Evolutionary conservation across 2,797 vertebrate genomes (phyloP).

Genomic region (Propithecus perrieri): DNA sequence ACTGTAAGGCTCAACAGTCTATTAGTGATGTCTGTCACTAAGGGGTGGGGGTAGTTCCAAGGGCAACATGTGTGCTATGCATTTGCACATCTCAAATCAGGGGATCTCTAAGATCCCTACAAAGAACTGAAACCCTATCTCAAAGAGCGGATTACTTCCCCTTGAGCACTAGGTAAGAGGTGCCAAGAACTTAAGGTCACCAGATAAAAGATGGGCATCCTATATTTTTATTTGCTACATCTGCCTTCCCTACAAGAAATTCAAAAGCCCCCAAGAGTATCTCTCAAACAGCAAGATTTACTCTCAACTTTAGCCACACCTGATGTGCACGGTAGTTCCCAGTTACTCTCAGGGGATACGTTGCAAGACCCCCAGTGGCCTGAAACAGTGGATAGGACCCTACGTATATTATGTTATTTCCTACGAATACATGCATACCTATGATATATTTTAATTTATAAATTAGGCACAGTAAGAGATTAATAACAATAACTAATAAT

Average conservation of each 20-base stretch:
- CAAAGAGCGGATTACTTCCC: background rate
- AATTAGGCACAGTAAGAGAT: background rate
- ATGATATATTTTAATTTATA: background rate
- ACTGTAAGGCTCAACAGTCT: background rate
- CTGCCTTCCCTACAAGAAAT: background rate
- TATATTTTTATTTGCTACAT: background rate
- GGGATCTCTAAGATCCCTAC: background rate
- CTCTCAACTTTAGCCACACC: background rate
- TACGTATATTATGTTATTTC: background rate
- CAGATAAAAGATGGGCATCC: background rate
- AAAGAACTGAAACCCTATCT: background rate
- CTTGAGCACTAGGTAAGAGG: background rate
- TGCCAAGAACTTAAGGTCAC: background rate
- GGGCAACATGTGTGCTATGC: too few species aligned
- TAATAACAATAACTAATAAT: background rate
- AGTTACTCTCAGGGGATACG: too few species aligned
- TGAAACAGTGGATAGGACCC: background rate
- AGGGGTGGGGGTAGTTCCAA: background rate
- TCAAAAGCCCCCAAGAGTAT: background rate
- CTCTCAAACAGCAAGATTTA: background rate
- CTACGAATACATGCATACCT: background rate
- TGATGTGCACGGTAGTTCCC: accelerated
- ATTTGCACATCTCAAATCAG: background rate
- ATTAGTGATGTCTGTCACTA: background rate
- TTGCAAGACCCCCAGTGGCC: background rate